Evolutionary conservation across 2,888 invertebrate species (phyloP), one percentile per base, ranked within the genome.

Genomic region (Thelaira solivaga): DNA sequence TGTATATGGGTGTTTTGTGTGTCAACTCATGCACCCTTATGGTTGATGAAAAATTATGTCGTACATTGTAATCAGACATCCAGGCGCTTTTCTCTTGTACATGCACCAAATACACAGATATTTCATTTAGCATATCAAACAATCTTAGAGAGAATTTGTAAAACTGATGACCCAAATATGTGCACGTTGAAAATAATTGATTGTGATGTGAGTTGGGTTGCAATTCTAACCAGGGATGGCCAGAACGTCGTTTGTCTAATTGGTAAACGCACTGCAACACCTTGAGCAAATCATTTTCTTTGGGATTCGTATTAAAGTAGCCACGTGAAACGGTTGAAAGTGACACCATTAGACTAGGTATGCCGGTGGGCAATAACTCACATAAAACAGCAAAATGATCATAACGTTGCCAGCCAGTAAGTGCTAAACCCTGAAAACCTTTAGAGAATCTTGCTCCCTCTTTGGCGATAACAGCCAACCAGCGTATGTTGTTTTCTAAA

Each of bases 311-410:
- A 83, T 92, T 92, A 83, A 92, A 92, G 83, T 90, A 92, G 3
- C 93, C 93, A 80, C 91, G 90, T 2, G 91, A 90, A 0, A 91
- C 90, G 0, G 92, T 91, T n/a, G 91, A 86, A 31, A 93, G 85
- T 20, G 90, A 90, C 1, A 93, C 89, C 20, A 92, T 92, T 73
- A 94, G 85, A 1, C 93, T 92, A 6, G 94, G 94, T 64, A 93
- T 89, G 0, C 92, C 91, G 10, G 92, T 91, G 0, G 93, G 93
- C 45, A 94, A 86, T 13, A 93, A 86, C 85, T 94, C 94, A 82
- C 93, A 93, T 4, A 94, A 88, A 6, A 92, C 91, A 1, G 93
- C 92, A 86, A 93, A 93, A 85, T 94, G 93, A 84, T 94, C 93
- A 83, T 93, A 94, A 13, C 92, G 86, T 82, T 87, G 87, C 89